phyloP scores from a whole-genome alignment of 2,888 invertebrate genomes.

The Tipula vernalis region DNA sequence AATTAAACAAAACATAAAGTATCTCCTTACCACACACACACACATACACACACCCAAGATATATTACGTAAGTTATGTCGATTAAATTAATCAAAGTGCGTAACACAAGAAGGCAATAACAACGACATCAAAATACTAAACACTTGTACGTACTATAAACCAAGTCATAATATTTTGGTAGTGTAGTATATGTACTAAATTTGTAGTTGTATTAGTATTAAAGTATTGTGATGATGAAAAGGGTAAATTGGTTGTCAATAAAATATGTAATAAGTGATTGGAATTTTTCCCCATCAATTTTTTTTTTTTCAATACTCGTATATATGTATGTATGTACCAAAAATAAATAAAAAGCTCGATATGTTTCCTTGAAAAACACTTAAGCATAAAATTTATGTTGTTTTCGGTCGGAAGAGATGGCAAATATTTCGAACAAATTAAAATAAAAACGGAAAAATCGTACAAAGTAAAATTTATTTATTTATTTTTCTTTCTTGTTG shows the following conservation, averaged over 20 bases:
- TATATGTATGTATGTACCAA: neutral
- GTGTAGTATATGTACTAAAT: neutral
- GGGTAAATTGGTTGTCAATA: conserved; percentile 4
- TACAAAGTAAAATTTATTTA: neutral
- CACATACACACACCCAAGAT: neutral
- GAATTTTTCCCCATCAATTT: neutral
- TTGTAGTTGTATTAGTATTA: neutral
- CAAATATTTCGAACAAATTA: neutral
- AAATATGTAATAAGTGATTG: conserved; percentile 4
- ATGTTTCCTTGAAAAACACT: neutral
- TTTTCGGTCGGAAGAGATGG: neutral
- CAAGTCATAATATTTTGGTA: neutral
- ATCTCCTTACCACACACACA: neutral
- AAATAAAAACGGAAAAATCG: neutral
- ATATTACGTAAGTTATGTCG: neutral
- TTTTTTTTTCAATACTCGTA: neutral
- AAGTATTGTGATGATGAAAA: neutral
- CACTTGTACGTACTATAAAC: neutral
- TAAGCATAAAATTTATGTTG: neutral
- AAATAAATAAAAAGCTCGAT: neutral
- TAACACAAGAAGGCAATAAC: neutral
- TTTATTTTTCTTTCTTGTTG: neutral
- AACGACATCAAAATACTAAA: neutral
- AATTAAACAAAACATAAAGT: neutral
- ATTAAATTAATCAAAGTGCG: neutral